Evolutionary conservation across 1,140 invertebrate genomes (phyloP).

Genomic region (Magallana gigas): DNA sequence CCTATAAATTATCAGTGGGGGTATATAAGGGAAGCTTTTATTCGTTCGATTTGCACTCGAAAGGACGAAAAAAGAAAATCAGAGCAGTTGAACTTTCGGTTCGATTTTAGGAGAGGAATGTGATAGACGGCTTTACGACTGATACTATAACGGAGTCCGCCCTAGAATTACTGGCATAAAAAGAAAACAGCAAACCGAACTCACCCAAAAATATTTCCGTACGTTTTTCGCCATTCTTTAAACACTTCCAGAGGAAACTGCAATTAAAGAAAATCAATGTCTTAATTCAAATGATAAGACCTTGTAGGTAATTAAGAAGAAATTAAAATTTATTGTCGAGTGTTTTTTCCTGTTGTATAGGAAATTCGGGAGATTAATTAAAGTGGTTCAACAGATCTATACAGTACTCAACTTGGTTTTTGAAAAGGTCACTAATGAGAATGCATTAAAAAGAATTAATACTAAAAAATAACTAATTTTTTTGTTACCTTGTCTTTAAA

Average conservation of each 20-base stretch:
- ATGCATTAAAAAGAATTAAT: background rate
- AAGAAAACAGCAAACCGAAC: background rate
- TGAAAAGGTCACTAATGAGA: background rate
- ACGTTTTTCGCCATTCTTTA: constrained; percentile 56
- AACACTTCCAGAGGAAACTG: constrained; percentile 60
- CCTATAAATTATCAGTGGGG: no score
- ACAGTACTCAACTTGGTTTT: background rate
- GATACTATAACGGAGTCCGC: no score
- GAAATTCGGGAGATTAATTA: background rate
- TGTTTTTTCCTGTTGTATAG: background rate
- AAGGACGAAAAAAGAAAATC: no score
- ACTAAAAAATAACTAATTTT: background rate
- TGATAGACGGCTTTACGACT: no score
- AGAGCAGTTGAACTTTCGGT: background rate
- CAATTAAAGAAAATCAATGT: constrained; percentile 40
- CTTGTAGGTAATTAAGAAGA: background rate
- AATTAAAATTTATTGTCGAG: background rate
- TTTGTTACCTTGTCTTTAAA: constrained; percentile 54
- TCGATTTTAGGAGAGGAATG: background rate
- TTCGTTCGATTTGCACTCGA: no score
- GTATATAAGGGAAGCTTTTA: no score
- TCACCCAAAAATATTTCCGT: constrained; percentile 66
- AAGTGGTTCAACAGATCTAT: background rate
- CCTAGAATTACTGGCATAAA: no score
- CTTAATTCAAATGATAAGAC: background rate